Base-by-base conservation (phyloP, 2,888 invertebrate genomes). In the Chymomyza procnemis region DNA sequence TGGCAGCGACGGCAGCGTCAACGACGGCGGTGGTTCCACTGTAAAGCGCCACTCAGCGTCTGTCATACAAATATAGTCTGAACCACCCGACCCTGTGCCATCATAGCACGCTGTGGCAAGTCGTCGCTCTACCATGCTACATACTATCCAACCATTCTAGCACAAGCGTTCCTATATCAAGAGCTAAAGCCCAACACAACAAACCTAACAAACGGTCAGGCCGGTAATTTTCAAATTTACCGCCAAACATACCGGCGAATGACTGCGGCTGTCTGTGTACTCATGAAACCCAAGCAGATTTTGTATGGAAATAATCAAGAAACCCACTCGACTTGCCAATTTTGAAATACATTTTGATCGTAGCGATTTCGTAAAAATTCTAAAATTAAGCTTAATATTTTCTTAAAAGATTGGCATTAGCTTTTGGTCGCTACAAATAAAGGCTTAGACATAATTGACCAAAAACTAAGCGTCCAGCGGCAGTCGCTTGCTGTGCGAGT, bases 271-370 rank as follows among this genome's bases (percentile, higher is more conserved):
- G 78, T 75, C 84, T 78, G 88, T 5, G 14, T 87, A 90, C 90
- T 89, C 91, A 90, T 81, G 91, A 79, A 88, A 88, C 88, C 89
- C 87, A 86, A 88, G 88, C 90, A 90, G 79, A 87, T 88, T 90
- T 90, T 88, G 87, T 88, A 89, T 90, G 88, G 89, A 84, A 89
- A 91, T 92, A 93, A 93, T 94, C 94, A 94, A 93, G 93, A 93
- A 94, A 93, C 94, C 94, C 94, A 93, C 94, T 92, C 82, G 90
- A 87, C 78, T 84, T 79, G 88, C 89, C 88, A 88, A 74, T 85
- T 86, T 34, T 59, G n/a, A 50, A 66, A 66, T 30, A 69, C 59
- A 71, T 67, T 89, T 92, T 91, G 89, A 90, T 88, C 82, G 46
- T 46, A 88, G 55, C 66, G 3, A 1, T 1, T 64, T 71, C 57